Conservation (phyloP, 2,113 vertebrate genomes). For the Noctilio leporinus region DNA sequence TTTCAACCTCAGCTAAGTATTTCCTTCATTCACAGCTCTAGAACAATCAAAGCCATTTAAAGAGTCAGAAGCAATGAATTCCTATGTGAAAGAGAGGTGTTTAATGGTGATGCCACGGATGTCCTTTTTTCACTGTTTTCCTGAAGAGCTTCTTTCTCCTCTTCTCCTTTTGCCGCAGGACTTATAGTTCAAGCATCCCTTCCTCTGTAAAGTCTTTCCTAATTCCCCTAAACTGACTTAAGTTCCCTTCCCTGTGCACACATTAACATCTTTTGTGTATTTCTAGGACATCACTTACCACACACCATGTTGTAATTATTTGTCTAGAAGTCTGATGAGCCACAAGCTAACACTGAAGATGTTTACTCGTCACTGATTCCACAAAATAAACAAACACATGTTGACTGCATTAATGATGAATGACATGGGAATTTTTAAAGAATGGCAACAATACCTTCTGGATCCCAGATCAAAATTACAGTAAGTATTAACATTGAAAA, state of each 20-base stretch:
- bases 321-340: slow-evolving; percentile 18
- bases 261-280: neutral
- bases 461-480: slow-evolving; percentile 19
- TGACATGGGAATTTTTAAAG: neutral
- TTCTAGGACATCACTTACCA: neutral
- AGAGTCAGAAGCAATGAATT: neutral
- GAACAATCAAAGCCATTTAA: slow-evolving; percentile 24
- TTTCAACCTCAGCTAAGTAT: slow-evolving; percentile 25
- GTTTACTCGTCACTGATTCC: slow-evolving; percentile 35
- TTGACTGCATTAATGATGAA: neutral
- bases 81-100: neutral
- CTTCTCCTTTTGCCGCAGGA: slow-evolving; percentile 14
- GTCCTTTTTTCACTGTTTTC: neutral
- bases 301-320: neutral
- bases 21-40: neutral
- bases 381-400: slow-evolving; percentile 22
- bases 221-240: neutral
- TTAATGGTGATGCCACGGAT: neutral
- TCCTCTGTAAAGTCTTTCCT: slow-evolving; percentile 6
- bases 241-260: neutral
- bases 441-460: neutral
- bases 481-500: slow-evolving; percentile 8
- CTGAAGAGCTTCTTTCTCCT: neutral
- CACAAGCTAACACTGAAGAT: too few relatives aligned
- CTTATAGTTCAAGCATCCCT: slow-evolving; percentile 9